Percentiles rank a stretch among this genome's conserved stretches.
These are phyloP conservation scores for Zeuzera pyrina DNA, from an alignment of 2,888 invertebrate species.

Conservation along the genomic window DNA sequence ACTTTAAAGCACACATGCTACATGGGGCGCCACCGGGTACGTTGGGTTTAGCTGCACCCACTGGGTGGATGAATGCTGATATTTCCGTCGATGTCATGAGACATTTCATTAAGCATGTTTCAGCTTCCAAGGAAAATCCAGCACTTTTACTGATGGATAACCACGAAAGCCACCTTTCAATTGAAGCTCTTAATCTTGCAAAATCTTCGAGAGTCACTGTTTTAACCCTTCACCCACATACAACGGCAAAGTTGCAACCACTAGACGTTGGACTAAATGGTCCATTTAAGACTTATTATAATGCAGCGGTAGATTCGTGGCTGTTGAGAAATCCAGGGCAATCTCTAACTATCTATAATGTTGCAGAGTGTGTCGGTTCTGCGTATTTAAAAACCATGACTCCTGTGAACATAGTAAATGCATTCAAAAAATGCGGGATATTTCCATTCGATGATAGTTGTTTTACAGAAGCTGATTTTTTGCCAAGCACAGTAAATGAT, in stretches of 20 bases:
- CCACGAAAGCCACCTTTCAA: constrained; percentile 24
- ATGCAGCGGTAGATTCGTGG: constrained; percentile 25
- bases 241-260: constrained; percentile 37
- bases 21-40: constrained; percentile 29
- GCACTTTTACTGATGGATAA: constrained; percentile 26
- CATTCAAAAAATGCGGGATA: constrained; percentile 15
- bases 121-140: constrained; percentile 17
- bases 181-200: constrained; percentile 22
- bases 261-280: constrained; percentile 33
- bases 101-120: constrained; percentile 26
- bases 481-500: constrained; percentile 16
- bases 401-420: constrained; percentile 30
- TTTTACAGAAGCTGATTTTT: constrained; percentile 24
- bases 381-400: constrained; percentile 20
- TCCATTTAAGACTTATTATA: constrained; percentile 32
- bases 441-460: constrained; percentile 21
- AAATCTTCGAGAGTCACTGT: constrained; percentile 32
- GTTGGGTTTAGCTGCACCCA: constrained; percentile 25
- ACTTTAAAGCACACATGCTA: constrained; percentile 26
- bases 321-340: constrained; percentile 31
- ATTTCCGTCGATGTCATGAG: constrained; percentile 25
- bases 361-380: constrained; percentile 19
- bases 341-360: constrained; percentile 31
- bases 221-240: constrained; percentile 37
- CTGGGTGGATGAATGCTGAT: constrained; percentile 30